Evolutionary conservation across 2,888 invertebrate genomes (phyloP), one percentile per base, ranked within the genome.

Genomic region (Scaptomyza cyrtandrae): DNA sequence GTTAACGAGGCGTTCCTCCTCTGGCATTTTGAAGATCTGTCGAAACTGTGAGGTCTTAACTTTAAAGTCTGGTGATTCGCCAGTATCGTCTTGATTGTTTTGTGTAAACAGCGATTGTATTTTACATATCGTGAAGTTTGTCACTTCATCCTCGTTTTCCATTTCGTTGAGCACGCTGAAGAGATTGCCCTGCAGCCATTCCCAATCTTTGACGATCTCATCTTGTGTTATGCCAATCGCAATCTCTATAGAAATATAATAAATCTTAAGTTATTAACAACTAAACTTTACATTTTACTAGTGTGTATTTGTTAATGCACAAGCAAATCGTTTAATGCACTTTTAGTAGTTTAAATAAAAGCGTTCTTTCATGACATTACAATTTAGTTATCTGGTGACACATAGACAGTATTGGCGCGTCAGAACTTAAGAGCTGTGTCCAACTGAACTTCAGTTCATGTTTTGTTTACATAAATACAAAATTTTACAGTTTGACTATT

Each of bases 71-170:
- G 90, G 89, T 29, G 92, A 86, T 77, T 92, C 92, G 3, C 90
- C 90, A 11, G 86, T 79, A 49, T 90, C 91, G 56, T 91, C 91
- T 67, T 90, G 89, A 65, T 90, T 90, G 78, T 94, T 94, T 92
- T 94, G 97, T 16, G 97, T 97, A 80, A 97, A 95, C 57, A 99
- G 93, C n/a, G 98, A 98, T 91, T 98, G 97, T 75, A 99, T 97
- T 94, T 99, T 99, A 90, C 98, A 98, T 80, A 95, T 95, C 0
- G 99, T 98, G 94, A 98, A 99, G 80, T 98, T 97, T 13, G 98
- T 98, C 7, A 98, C 95, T 92, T 99, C 99, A 78, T 98, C 97
- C 90, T 98, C 98, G 43, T 94, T 96, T 82, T 99, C 98, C 93
- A 99, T 98, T 46, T 97, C 96, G 92, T 96, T 96, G 43, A 99